phyloP scores from a whole-genome alignment of 1,140 invertebrate genomes.

The Caerostris darwini region DNA sequence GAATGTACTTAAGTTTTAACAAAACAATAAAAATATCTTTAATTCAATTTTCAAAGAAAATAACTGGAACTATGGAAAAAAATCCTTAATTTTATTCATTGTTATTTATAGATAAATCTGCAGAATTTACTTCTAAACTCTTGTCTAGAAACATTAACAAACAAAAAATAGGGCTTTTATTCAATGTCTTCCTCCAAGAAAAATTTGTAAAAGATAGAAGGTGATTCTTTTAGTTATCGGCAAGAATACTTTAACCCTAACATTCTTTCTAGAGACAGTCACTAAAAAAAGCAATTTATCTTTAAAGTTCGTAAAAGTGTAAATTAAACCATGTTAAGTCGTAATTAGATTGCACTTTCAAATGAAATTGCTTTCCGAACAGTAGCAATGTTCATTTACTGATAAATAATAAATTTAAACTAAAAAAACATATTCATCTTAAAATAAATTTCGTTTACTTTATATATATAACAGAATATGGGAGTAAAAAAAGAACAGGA shows the following conservation, averaged over 20 bases:
- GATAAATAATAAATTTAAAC: neutral
- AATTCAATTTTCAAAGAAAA: no score
- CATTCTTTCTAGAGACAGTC: neutral
- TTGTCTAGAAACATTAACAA: neutral
- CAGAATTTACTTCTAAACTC: no score
- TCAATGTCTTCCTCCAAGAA: neutral
- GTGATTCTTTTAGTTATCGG: neutral
- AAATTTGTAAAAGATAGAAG: neutral
- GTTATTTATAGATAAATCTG: no score
- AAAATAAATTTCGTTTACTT: neutral
- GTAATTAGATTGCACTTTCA: neutral
- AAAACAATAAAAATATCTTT: no score
- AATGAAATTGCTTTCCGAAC: neutral
- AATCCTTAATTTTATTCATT: no score
- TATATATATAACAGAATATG: neutral
- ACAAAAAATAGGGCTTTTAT: neutral
- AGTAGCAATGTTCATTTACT: neutral
- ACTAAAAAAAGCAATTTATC: neutral
- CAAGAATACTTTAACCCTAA: neutral
- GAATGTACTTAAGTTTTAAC: no score
- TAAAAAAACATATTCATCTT: neutral
- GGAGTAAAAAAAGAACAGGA: neutral
- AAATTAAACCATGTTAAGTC: neutral
- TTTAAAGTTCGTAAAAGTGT: slow-evolving; percentile 10
- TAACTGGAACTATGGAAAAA: no score